Base-by-base conservation (phyloP, 2,888 invertebrate genomes). In the Stratiomys singularior region DNA sequence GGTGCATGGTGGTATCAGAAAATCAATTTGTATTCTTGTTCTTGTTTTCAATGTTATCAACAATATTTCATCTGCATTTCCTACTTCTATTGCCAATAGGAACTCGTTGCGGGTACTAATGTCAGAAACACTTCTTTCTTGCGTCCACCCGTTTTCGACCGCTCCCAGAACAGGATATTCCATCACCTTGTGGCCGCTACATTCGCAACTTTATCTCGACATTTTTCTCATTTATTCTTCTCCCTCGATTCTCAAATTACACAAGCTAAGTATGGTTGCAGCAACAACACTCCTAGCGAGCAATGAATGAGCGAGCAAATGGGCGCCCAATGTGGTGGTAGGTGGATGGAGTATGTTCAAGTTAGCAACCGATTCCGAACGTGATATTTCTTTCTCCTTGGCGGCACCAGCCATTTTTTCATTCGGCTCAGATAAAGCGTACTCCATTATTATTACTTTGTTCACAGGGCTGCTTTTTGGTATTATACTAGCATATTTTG, bases 381-480 rank as follows among this genome's bases (percentile, higher is more conserved):
- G 52, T 52, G 52, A 52, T 52, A 52, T 18, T 52, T 52, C 52
- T 52, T 52, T 15, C 15, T 66, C 37, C n/a, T 63, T n/a, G n/a
- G n/a, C n/a, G 5, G 15, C 23, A 18, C 30, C 37, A n/a, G 18
- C 21, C 37, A 13, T 66, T 37, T 1, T 18, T 18, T 11, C 13
- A 13, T 18, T 28, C 27, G 18, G n/a, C 1, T 18, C 25, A 13
- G 66, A 66, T 37, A 27, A 9, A 37, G n/a, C 37, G 37, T 28
- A 15, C 64, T 27, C 64, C 37, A 37, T 28, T 66, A 66, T 66
- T 66, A 66, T 66, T 66, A 66, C 66, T 66, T 18, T 15, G 25
- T 13, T 25, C 63, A 15, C 13, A 11, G 37, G 37, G 15, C 52
- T n/a, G 13, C 37, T 66, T n/a, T n/a, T 18, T 18, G 66, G 13